phyloP scores from a whole-genome alignment of 2,797 vertebrate species.

The Discoglossus pictus region DNA sequence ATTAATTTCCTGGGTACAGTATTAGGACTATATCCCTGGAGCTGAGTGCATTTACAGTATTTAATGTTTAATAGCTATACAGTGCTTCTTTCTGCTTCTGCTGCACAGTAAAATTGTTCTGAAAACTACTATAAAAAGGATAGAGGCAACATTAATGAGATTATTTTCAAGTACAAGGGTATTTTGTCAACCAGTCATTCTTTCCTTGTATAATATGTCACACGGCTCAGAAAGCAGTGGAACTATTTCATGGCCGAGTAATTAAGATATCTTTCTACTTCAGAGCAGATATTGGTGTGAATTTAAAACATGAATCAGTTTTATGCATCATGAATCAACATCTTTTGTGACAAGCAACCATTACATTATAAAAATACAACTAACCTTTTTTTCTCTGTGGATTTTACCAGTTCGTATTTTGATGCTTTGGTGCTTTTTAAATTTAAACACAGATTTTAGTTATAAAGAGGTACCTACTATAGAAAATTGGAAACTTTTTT shows the following conservation, averaged over 20 bases:
- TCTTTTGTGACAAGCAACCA: neutral
- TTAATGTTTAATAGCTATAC: neutral
- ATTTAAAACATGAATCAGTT: slow-evolving; percentile 5
- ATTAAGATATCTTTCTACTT: slow-evolving; percentile 30
- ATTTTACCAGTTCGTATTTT: too few relatives aligned
- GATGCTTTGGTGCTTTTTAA: too few relatives aligned
- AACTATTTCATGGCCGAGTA: slow-evolving; percentile 5
- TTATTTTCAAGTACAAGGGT: slow-evolving; percentile 37
- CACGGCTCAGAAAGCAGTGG: slow-evolving; percentile 17
- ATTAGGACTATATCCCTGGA: neutral
- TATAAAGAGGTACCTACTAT: too few relatives aligned
- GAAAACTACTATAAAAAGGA: neutral
- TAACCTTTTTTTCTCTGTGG: too few relatives aligned
- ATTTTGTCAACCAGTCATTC: slow-evolving; percentile 23
- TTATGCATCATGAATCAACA: slow-evolving; percentile 12
- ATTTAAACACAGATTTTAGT: too few relatives aligned
- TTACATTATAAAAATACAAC: neutral
- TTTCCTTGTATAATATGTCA: slow-evolving; percentile 2
- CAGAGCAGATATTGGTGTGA: slow-evolving; percentile 1
- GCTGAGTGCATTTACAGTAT: neutral
- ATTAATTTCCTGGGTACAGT: too few relatives aligned
- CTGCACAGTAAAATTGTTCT: neutral
- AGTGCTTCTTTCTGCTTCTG: slow-evolving; percentile 5
- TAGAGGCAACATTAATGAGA: slow-evolving; percentile 33
- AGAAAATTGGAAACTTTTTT: too few relatives aligned